Evolutionary conservation across 2,888 invertebrate species (phyloP).

Genomic region (Ormyrus labotus): DNA sequence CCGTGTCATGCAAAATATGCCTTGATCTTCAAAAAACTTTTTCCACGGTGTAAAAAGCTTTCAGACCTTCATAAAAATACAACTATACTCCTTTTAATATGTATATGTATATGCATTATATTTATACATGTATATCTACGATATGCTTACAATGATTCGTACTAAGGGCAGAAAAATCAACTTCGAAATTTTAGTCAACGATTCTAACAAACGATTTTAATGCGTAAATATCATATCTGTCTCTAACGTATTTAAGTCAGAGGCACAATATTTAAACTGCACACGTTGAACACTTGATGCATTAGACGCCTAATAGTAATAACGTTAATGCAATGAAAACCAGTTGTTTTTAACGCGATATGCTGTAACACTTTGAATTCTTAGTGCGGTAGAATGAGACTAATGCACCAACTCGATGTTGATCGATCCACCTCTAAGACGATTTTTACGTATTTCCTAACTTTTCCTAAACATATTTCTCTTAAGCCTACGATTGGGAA

Average conservation of each 20-base stretch:
- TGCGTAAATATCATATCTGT: conserved; percentile 33
- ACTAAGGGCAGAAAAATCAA: conserved; percentile 52
- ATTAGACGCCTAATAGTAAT: conserved; percentile 27
- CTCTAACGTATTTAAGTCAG: conserved; percentile 37
- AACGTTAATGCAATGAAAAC: conserved; percentile 41
- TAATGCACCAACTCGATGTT: conserved; percentile 52
- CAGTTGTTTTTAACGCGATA: conserved; percentile 19
- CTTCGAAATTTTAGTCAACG: conserved; percentile 43
- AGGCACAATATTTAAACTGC: conserved; percentile 43
- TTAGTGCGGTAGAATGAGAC: conserved; percentile 40
- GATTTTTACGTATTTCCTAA: conserved; percentile 42
- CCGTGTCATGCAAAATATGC: conserved; percentile 34
- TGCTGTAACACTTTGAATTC: conserved; percentile 23
- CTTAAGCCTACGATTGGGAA: conserved; percentile 49
- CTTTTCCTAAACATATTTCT: conserved; percentile 34
- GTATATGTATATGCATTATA: conserved; percentile 48
- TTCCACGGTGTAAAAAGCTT: conserved; percentile 31
- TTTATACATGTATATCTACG: conserved; percentile 52
- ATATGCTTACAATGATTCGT: conserved; percentile 49
- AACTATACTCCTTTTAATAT: conserved; percentile 54
- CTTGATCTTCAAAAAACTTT: conserved; percentile 25
- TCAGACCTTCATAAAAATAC: conserved; percentile 54
- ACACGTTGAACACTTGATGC: conserved; percentile 47
- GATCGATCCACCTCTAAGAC: conserved; percentile 50
- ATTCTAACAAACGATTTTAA: conserved; percentile 39